phyloP scores from a whole-genome alignment of 1,140 invertebrate species.

The Zaprionus gabonicus region DNA sequence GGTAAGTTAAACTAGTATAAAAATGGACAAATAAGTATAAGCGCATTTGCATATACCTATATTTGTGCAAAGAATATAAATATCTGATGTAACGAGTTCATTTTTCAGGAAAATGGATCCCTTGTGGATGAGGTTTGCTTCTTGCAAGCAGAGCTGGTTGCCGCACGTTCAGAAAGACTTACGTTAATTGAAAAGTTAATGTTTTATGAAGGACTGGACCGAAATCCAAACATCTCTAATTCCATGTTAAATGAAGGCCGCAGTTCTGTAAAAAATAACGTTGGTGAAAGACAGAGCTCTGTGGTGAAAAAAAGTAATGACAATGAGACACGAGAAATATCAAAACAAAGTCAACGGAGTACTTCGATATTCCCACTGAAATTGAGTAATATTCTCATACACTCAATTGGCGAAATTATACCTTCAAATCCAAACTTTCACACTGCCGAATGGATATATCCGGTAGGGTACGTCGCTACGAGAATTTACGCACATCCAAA shows the following conservation, averaged over 20 bases:
- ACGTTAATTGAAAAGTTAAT: slow-evolving; percentile 88
- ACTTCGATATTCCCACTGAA: slow-evolving; percentile 90
- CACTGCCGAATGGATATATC: slow-evolving; percentile 90
- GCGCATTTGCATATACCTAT: slow-evolving; percentile 8
- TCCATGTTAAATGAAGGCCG: slow-evolving; percentile 40
- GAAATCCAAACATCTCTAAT: slow-evolving; percentile 18
- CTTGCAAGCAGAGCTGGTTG: slow-evolving; percentile 89
- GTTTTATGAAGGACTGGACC: slow-evolving; percentile 85
- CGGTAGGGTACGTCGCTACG: slow-evolving; percentile 92
- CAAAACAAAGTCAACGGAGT: slow-evolving; percentile 82
- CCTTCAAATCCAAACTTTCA: slow-evolving; percentile 89
- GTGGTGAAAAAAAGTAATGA: slow-evolving; percentile 33
- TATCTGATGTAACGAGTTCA: background rate
- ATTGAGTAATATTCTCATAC: slow-evolving; percentile 90
- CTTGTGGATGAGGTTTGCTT: slow-evolving; percentile 91
- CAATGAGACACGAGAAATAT: slow-evolving; percentile 44
- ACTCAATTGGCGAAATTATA: slow-evolving; percentile 92
- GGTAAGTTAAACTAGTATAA: slow-evolving; percentile 82
- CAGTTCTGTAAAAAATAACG: slow-evolving; percentile 24
- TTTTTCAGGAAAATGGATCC: slow-evolving; percentile 90
- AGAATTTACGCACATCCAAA: slow-evolving; percentile 90
- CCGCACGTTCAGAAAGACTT: slow-evolving; percentile 90
- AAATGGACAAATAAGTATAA: background rate
- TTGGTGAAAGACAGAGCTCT: slow-evolving; percentile 12
- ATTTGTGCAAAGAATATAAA: background rate